Evolutionary conservation across 2,888 invertebrate species (phyloP).

Genomic region (Meloe dianella): DNA sequence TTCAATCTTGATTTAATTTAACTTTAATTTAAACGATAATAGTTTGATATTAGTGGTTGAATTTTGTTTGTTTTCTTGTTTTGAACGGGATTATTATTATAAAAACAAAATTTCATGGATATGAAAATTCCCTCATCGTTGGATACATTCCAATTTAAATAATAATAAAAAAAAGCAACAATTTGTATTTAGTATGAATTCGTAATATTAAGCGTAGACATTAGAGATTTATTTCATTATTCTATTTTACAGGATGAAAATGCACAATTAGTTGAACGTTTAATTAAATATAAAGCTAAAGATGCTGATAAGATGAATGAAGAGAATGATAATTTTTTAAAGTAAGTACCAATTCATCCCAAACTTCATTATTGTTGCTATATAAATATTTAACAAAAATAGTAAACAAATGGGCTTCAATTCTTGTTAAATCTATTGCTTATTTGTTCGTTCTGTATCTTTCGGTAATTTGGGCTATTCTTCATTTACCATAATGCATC

Average conservation of each 20-base stretch:
- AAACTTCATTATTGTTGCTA: neutral
- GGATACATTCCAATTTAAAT: neutral
- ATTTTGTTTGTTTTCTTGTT: no score
- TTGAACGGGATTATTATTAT: no score
- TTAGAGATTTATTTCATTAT: no score
- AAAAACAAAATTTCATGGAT: neutral
- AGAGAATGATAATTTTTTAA: slow-evolving; percentile 92
- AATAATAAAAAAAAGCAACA: neutral
- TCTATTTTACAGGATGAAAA: slow-evolving; percentile 80
- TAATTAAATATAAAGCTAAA: slow-evolving; percentile 90
- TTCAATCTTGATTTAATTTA: no score
- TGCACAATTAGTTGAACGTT: slow-evolving; percentile 79
- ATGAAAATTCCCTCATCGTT: neutral
- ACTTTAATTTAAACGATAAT: no score
- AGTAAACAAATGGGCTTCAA: neutral
- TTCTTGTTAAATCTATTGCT: neutral
- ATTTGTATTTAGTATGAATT: neutral
- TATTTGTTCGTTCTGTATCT: neutral
- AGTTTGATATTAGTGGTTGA: no score
- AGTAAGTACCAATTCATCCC: slow-evolving; percentile 66
- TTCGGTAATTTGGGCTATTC: neutral
- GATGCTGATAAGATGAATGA: slow-evolving; percentile 97
- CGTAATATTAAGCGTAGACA: no score
- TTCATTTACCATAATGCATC: neutral
- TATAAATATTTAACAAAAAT: neutral